A percentile compares a stretch with the other conserved stretches of the same genome.
These are phyloP conservation scores for Calyptomena viridis DNA, from an alignment of 2,113 vertebrate species.

Conservation along the genomic window DNA sequence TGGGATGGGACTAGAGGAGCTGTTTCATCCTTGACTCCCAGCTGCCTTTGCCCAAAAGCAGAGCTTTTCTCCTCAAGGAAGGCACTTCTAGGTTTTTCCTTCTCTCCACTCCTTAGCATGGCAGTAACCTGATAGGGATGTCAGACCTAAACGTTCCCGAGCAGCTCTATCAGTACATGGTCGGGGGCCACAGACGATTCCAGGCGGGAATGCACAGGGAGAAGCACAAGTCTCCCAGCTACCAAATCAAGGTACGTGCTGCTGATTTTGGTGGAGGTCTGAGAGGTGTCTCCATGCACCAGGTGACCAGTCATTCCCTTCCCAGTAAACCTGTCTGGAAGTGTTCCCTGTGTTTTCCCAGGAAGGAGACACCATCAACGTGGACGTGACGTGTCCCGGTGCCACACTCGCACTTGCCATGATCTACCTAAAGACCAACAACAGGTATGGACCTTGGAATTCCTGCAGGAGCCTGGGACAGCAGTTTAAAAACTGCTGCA, in stretches of 20 bases:
- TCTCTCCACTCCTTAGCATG: conserved; percentile 77
- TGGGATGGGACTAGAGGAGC: not conserved
- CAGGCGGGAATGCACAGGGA: conserved; percentile 89
- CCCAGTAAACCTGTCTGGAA: not conserved
- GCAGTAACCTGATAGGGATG: conserved; percentile 98
- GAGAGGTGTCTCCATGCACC: not conserved
- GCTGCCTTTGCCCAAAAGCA: not conserved
- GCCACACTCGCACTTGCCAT: conserved; percentile 95
- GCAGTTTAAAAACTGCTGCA: not conserved
- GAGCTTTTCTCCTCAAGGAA: not conserved
- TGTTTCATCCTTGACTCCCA: not conserved
- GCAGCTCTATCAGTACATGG: conserved; percentile 99
- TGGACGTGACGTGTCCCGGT: conserved; percentile 96
- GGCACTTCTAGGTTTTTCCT: not conserved
- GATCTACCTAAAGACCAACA: conserved; percentile 99
- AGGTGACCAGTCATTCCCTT: not conserved
- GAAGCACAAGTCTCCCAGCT: conserved; percentile 97
- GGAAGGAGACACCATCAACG: conserved; percentile 98
- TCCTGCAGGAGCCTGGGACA: not conserved
- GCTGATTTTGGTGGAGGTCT: not conserved
- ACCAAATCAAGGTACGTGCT: conserved; percentile 89
- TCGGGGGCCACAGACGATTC: conserved; percentile 91
- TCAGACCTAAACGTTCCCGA: conserved; percentile 96
- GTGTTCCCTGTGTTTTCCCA: conserved; percentile 53
- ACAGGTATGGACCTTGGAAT: conserved; percentile 78